Base-by-base conservation (phyloP, 2,888 invertebrate species). In the Apotomis turbidana region DNA sequence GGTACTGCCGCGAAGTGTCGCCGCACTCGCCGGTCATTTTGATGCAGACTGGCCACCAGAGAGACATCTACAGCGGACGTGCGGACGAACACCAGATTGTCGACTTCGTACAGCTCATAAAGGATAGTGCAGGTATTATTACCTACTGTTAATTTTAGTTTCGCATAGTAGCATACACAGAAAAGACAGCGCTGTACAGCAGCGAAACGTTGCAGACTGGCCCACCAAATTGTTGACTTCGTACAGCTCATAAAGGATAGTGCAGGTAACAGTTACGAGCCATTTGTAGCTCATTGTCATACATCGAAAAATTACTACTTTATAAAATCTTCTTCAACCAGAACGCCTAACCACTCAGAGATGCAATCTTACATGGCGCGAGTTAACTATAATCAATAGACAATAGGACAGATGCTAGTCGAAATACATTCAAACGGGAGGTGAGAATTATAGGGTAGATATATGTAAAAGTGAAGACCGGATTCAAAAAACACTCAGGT, bases 91-190 rank as follows among this genome's bases (percentile, higher is more conserved):
- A 79, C 0, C 78, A 81, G 4, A 77, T 92, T 1, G 70, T 84
- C 0, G 87, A 91, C 41, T 93, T 87, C 58, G 76, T 93, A 36
- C 80, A 85, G 6, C 80, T 89, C 62, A 71, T 90, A 0, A 78
- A 78, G 10, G 85, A 90, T 9, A 88, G 82, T 49, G 78, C 80
- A 57, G 85, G 89, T 89, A 72, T 76, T 76, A 27, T 27, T 27
- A 27, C 27, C 27, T 27, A 27, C 27, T 59, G 10, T 12, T 4
- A 13, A 77, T 41, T 71, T 8, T 84, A 92, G 91, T 91, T 92
- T 68, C 91, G 91, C 9, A 90, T 91, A 76, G 83, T 90, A 80
- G 74, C 78, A 6, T 92, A 91, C 71, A 85, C 85, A 0, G 73
- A 51, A 66, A 54, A 76, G 4, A 49, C 51, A 8, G 85, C 88